phyloP scores from a whole-genome alignment of 1,140 invertebrate species.

The Probaryconus sp. region DNA sequence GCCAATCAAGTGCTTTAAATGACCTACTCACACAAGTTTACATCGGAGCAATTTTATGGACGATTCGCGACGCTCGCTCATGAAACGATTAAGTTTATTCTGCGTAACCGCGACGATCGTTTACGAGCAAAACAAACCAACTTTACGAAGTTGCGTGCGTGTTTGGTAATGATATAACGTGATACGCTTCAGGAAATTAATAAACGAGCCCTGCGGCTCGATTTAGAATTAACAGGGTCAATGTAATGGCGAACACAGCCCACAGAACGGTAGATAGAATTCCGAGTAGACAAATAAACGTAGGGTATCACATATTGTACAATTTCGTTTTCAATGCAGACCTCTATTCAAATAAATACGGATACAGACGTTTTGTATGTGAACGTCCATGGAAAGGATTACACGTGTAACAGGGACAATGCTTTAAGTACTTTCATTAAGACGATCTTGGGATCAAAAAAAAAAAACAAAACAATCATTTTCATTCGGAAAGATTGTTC shows the following conservation, averaged over 20 bases:
- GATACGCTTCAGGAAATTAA: slow-evolving; percentile 25
- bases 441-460: no score
- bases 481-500: no score
- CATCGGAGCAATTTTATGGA: no score
- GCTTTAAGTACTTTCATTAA: no score
- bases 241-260: slow-evolving; percentile 61
- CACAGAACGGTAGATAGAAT: slow-evolving; percentile 62
- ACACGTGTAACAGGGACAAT: slow-evolving; percentile 27
- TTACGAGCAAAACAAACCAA: slow-evolving; percentile 17
- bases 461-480: no score
- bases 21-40: no score
- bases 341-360: slow-evolving; percentile 48
- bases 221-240: slow-evolving; percentile 63
- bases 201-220: slow-evolving; percentile 20
- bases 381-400: slow-evolving; percentile 1
- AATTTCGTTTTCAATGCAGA: slow-evolving; percentile 45
- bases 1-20: no score
- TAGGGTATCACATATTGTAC: slow-evolving; percentile 49
- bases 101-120: not conserved
- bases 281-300: slow-evolving; percentile 63
- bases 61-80: no score
- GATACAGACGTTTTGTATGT: slow-evolving; percentile 6
- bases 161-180: slow-evolving; percentile 5
- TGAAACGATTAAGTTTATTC: no score
- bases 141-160: slow-evolving; percentile 11